Evolutionary conservation across 2,113 vertebrate genomes (phyloP), one percentile per base, ranked within the genome.

Genomic region (Zapus hudsonius): DNA sequence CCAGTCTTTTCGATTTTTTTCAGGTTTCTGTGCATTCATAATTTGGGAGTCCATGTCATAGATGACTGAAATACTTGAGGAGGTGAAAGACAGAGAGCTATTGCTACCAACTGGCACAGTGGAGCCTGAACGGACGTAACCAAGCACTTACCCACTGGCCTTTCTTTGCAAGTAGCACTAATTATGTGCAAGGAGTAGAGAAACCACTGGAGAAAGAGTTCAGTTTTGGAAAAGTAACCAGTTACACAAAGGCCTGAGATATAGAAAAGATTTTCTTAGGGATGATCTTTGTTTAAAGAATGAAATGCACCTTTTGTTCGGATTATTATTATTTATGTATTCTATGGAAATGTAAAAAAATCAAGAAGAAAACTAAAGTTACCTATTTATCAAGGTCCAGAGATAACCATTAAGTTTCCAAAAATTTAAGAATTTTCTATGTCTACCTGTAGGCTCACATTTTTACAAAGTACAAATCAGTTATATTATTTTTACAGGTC

Each of bases 381-480:
- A 78, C 23, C 63, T 81, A 9, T 61, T 94, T 84, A 93, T 38
- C 38, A 74, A 19, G 92, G 57, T 66, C 61, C 12, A 52, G 73
- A 80, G 25, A 84, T 84, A 84, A 42, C 25, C 15, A 82, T 69
- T 72, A 52, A 52, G 52, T 52, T 52, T 52, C 52, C 52, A 47
- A 47, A n/a, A n/a, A n/a, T 84, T 93, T 38, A 27, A 94, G 73
- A 78, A 87, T 91, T 81, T 87, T 78, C 64, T 78, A 22, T 84
- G 9, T 81, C 22, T 82, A 74, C 1, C 47, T 15, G 81, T 22
- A 86, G 72, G 89, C 52, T 80, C 31, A 70, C 47, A 7, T 67
- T 36, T 81, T 90, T 84, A 80, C 36, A 61, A 84, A 93, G 3
- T 55, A 72, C 27, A 85, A 73, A 88, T 64, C 1, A 57, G 63